These are phyloP conservation scores for Geodia barretti DNA, from an alignment of 37 sponge, comb jelly and placozoan genomes.

Conservation along the genomic window DNA sequence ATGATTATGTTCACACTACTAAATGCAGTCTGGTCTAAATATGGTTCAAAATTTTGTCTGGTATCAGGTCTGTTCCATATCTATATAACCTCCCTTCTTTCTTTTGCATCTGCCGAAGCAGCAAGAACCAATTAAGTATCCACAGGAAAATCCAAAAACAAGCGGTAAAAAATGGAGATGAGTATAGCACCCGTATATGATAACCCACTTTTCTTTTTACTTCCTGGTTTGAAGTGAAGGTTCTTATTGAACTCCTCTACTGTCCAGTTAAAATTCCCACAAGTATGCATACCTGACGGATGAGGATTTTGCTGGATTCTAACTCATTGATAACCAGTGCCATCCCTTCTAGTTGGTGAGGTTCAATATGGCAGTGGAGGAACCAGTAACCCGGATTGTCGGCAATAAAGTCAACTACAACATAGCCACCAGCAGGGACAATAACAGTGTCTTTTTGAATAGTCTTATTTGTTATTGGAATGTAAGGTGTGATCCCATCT, in stretches of 20 bases:
- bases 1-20: no score
- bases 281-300: conserved; percentile 15
- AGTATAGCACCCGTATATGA: no score
- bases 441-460: conserved; percentile 64
- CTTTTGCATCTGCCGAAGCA: no score
- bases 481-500: not conserved
- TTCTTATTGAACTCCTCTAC: conserved; percentile 1
- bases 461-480: not conserved
- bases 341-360: conserved; percentile 87
- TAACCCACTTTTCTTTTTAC: no score
- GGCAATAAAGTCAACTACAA: conserved; percentile 69
- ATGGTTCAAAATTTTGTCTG: no score
- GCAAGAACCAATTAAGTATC: no score
- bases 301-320: conserved; percentile 7
- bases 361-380: conserved; percentile 90
- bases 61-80: no score
- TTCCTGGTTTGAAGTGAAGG: not conserved
- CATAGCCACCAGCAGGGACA: conserved; percentile 88
- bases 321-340: conserved; percentile 63
- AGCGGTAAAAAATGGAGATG: no score
- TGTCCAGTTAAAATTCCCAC: conserved; percentile 33
- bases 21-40: no score
- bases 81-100: no score
- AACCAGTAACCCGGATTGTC: conserved; percentile 96
- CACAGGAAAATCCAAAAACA: no score